These are phyloP conservation scores for Merops nubicus DNA, from an alignment of 2,113 vertebrate species.

Conservation along the genomic window DNA sequence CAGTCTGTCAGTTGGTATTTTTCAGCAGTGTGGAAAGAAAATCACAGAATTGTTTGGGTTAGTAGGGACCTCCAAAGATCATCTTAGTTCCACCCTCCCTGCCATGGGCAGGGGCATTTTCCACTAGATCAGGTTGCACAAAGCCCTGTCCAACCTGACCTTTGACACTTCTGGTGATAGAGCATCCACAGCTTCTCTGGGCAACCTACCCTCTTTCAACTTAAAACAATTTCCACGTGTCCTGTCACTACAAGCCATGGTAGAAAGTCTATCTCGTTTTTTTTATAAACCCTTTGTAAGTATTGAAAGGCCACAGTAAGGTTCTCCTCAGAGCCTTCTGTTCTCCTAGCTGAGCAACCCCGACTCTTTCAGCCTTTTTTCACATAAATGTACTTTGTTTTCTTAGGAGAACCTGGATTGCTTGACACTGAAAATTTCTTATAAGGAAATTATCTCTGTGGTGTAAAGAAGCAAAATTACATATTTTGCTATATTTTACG, in stretches of 20 bases:
- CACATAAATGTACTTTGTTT: neutral
- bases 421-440: neutral
- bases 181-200: neutral
- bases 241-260: neutral
- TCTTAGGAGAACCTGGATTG: neutral
- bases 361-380: neutral
- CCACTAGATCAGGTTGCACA: neutral
- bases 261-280: neutral
- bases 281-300: neutral
- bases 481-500: neutral
- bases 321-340: neutral
- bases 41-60: neutral
- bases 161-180: neutral
- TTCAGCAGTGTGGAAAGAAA: neutral
- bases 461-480: neutral
- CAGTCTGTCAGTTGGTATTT: neutral
- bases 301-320: neutral
- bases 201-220: neutral
- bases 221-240: neutral
- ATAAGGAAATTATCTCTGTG: neutral
- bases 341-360: neutral
- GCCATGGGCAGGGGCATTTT: neutral
- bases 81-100: neutral
- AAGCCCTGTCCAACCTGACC: neutral
- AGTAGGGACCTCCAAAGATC: neutral